These are phyloP conservation scores for Hemichromis elongatus DNA, from an alignment of 2,113 vertebrate genomes.

Conservation along the genomic window DNA sequence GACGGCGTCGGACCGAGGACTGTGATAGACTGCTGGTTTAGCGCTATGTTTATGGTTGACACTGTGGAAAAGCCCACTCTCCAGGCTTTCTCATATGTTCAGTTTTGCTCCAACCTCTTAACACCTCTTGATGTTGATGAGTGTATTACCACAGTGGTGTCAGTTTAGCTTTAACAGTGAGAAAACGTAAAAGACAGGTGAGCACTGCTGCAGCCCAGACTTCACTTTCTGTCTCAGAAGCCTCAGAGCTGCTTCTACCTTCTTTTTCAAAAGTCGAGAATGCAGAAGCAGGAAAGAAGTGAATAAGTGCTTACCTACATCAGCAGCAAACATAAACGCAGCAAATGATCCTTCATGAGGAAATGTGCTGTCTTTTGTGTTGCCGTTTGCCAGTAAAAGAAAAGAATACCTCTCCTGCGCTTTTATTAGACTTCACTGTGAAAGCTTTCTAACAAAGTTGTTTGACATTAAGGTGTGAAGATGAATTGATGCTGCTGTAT, in stretches of 20 bases:
- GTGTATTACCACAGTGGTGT: constrained; percentile 3
- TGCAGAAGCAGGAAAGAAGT: background rate
- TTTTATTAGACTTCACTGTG: background rate
- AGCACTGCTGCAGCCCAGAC: constrained; percentile 2
- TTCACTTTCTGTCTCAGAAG: background rate
- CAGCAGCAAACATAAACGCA: constrained; percentile 51
- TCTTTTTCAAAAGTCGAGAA: constrained; percentile 29
- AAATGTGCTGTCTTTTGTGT: constrained; percentile 36
- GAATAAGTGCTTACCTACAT: constrained; percentile 31
- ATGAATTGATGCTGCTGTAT: background rate
- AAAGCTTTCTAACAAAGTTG: background rate
- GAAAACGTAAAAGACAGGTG: background rate
- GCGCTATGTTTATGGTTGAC: constrained; percentile 15
- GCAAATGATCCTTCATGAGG: constrained; percentile 46
- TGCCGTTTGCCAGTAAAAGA: constrained; percentile 2
- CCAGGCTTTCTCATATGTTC: background rate
- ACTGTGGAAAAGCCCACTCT: constrained; percentile 17
- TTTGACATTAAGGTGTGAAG: background rate
- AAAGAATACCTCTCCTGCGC: background rate
- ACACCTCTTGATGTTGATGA: constrained; percentile 25
- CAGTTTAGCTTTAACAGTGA: background rate
- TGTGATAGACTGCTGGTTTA: constrained; percentile 33
- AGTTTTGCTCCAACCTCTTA: constrained; percentile 6
- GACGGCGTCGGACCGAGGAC: background rate
- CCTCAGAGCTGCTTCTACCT: background rate